These are phyloP conservation scores for Corythornis vintsioides DNA, from an alignment of 2,113 vertebrate genomes.

Conservation along the genomic window DNA sequence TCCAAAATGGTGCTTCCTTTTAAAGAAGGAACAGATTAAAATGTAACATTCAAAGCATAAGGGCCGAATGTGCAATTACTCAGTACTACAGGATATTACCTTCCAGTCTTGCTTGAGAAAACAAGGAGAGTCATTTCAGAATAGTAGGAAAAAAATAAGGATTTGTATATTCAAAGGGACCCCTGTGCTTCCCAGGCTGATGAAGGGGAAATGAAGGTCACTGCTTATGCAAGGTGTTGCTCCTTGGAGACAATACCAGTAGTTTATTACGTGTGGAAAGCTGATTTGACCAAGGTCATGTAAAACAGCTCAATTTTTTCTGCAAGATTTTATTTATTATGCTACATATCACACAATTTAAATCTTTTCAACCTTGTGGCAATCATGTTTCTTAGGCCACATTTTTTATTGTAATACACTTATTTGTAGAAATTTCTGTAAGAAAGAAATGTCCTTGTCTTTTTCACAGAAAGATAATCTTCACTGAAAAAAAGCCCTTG, in stretches of 20 bases:
- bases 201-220: background rate
- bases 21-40: background rate
- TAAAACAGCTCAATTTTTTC: background rate
- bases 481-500: background rate
- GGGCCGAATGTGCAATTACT: background rate
- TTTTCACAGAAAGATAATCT: background rate
- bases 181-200: background rate
- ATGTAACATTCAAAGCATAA: background rate
- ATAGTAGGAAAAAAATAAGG: background rate
- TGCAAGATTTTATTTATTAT: background rate
- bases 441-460: constrained; percentile 18
- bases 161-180: background rate
- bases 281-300: background rate
- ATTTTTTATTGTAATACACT: background rate
- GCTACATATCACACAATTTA: background rate
- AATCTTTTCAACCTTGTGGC: background rate
- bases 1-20: background rate
- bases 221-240: background rate
- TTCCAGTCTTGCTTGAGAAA: background rate
- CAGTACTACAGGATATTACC: background rate
- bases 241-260: background rate
- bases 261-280: background rate
- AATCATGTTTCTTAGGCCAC: background rate
- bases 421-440: background rate
- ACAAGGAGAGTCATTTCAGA: background rate